A percentile compares a stretch with the other conserved stretches of the same genome.
phyloP scores from a whole-genome alignment of 2,888 invertebrate species.

The Cacoxenus indagator region DNA sequence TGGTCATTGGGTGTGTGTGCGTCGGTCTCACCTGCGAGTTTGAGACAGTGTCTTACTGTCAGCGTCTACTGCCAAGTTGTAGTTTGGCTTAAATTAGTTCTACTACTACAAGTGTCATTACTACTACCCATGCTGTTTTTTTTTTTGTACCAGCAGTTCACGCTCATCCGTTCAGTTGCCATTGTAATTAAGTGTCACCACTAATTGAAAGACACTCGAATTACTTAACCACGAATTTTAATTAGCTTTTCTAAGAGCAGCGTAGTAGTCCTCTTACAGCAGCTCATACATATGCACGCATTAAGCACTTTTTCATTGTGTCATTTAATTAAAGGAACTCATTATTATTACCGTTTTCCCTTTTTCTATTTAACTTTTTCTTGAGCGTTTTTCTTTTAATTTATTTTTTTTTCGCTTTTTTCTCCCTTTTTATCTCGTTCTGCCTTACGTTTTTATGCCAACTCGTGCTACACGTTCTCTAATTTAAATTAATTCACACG shows the following conservation, averaged over 20 bases:
- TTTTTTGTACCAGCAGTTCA: background rate
- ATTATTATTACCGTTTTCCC: background rate
- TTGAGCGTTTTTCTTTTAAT: background rate
- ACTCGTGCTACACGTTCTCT: background rate
- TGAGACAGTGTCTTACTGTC: too few relatives aligned
- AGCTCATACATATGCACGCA: background rate
- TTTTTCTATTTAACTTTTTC: background rate
- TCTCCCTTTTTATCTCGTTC: background rate
- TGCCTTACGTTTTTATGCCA: background rate
- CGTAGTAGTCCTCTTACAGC: background rate
- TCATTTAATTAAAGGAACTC: too few relatives aligned
- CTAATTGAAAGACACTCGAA: conserved; percentile 61
- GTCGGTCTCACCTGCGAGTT: too few relatives aligned
- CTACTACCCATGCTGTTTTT: background rate
- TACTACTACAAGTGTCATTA: background rate
- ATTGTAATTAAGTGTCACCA: conserved; percentile 61
- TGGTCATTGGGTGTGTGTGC: too few relatives aligned
- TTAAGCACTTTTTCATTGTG: conserved; percentile 9
- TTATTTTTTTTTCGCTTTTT: background rate
- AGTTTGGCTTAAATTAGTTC: conserved; percentile 55
- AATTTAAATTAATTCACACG: conserved; percentile 20
- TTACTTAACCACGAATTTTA: conserved; percentile 12
- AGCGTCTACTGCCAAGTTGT: conserved; percentile 58
- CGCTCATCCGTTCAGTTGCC: background rate
- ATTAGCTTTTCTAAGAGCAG: conserved; percentile 12